Conservation (phyloP, 2,113 vertebrate genomes). For the Rallus limicola region DNA sequence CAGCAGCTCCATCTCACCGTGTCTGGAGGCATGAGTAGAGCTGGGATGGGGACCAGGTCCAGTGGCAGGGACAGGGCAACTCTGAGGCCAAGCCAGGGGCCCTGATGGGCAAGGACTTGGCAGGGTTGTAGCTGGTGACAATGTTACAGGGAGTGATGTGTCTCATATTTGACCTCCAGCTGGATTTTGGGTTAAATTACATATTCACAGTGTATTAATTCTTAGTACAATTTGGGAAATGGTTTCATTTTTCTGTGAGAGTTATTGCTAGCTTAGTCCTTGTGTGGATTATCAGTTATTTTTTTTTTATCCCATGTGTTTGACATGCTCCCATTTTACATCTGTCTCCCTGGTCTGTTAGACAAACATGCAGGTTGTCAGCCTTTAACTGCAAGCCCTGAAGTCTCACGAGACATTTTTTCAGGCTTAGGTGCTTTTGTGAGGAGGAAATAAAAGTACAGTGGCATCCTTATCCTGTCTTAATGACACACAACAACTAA, state of each 20-base stretch:
- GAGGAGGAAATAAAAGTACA: not conserved
- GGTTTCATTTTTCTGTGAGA: not conserved
- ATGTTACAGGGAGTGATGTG: fast-evolving
- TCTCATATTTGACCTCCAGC: not conserved
- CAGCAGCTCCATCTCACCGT: not conserved
- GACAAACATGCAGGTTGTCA: not conserved
- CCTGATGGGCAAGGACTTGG: fast-evolving
- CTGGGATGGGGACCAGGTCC: not conserved
- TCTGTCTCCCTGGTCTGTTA: fast-evolving
- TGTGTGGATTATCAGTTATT: not conserved
- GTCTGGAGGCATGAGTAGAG: not conserved
- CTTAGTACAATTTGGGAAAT: not conserved
- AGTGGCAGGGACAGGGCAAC: not conserved
- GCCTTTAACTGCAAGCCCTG: not conserved
- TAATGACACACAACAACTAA: not conserved
- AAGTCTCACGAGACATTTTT: not conserved
- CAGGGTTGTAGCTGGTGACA: not conserved
- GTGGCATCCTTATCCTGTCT: not conserved
- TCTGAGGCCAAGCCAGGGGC: not conserved
- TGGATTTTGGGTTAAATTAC: not conserved
- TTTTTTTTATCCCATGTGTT: not conserved
- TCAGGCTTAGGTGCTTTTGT: not conserved
- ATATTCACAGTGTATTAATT: not conserved
- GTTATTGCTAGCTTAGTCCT: not conserved
- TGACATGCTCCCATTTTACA: not conserved